phyloP scores from a whole-genome alignment of 2,888 invertebrate genomes.

The Dione juno region DNA sequence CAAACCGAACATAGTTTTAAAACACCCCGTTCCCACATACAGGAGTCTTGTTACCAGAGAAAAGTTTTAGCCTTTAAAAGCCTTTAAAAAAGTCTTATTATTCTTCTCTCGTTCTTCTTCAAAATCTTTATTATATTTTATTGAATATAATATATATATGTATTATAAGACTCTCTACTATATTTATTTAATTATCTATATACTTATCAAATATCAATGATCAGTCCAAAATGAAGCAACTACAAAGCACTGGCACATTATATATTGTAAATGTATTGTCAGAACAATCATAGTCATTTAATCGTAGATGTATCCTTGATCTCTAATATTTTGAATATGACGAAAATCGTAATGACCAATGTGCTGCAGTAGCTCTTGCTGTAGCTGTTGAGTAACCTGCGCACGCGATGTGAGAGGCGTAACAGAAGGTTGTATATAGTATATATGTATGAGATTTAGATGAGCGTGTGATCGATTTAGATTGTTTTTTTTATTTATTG shows the following conservation, averaged over 20 bases:
- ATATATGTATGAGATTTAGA: background rate
- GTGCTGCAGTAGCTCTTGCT: background rate
- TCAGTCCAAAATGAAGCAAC: background rate
- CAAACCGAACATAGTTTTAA: too few species aligned
- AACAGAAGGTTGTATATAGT: background rate
- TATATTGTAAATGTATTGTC: background rate
- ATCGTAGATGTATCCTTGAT: conserved; percentile 24
- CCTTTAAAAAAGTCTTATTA: too few species aligned
- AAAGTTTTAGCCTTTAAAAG: too few species aligned
- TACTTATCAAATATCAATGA: too few species aligned
- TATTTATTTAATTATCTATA: too few species aligned
- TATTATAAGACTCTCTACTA: too few species aligned
- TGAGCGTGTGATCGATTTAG: background rate
- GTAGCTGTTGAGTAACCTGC: conserved; percentile 2
- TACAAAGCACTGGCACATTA: background rate
- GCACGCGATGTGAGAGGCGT: conserved; percentile 15
- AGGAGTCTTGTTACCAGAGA: too few species aligned
- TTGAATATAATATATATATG: too few species aligned
- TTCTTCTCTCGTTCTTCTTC: too few species aligned
- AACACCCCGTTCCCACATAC: too few species aligned
- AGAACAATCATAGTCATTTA: conserved; percentile 18
- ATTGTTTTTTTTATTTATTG: background rate
- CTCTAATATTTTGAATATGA: conserved; percentile 26
- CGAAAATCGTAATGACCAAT: conserved; percentile 28
- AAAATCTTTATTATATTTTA: too few species aligned